A percentile compares a stretch with the other conserved stretches of the same genome.
Conservation (phyloP, 2,888 invertebrate genomes). For the Clepsis dumicolana region DNA sequence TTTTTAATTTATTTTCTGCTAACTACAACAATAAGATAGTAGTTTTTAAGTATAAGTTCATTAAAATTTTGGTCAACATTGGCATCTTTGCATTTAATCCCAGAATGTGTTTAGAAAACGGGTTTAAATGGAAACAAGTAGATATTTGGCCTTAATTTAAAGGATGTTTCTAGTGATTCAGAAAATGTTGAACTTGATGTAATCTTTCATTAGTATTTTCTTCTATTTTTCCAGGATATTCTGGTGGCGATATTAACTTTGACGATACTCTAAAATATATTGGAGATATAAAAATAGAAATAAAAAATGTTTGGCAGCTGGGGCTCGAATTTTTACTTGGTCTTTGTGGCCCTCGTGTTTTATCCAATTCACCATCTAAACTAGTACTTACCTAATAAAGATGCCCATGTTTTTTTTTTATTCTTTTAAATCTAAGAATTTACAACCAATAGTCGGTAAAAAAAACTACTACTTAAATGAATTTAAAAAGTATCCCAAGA, state of each 20-base stretch:
- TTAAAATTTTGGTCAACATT: constrained; percentile 4
- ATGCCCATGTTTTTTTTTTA: no score
- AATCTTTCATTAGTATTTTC: background rate
- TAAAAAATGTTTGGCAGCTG: background rate
- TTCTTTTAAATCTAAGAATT: no score
- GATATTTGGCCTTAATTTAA: constrained; percentile 20
- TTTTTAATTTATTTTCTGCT: constrained; percentile 33
- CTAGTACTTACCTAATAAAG: no score
- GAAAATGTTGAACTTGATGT: background rate
- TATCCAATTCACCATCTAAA: no score
- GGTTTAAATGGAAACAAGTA: background rate
- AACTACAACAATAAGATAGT: background rate
- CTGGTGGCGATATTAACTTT: no score
- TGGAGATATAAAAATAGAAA: background rate
- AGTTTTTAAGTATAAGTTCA: constrained; percentile 3
- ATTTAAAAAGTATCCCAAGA: no score
- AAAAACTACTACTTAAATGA: no score
- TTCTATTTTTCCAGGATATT: no score
- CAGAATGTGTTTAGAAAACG: constrained; percentile 23
- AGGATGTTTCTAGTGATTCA: background rate
- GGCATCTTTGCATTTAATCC: constrained; percentile 20
- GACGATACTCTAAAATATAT: background rate
- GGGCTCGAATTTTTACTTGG: background rate
- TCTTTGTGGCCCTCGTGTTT: no score
- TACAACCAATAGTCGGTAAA: no score